Conservation (phyloP, 1,140 invertebrate species). For the Bombus sylvicola region DNA sequence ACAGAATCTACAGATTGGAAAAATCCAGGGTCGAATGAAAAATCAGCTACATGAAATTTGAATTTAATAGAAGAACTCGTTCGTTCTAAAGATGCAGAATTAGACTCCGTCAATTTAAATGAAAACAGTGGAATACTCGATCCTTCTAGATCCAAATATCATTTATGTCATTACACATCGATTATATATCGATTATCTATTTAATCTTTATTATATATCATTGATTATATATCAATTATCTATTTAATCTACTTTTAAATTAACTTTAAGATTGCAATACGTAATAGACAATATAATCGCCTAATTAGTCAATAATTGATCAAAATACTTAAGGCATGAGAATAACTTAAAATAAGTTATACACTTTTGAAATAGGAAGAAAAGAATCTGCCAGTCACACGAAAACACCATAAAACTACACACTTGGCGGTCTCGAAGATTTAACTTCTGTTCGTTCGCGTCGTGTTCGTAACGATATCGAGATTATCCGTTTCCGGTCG, state of each 20-base stretch:
- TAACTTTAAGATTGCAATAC: too few relatives aligned
- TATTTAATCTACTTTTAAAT: too few relatives aligned
- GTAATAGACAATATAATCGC: neutral
- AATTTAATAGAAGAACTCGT: neutral
- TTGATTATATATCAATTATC: neutral
- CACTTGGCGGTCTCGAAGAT: neutral
- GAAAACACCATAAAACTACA: neutral
- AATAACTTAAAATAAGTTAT: neutral
- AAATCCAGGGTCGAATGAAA: neutral
- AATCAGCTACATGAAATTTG: neutral
- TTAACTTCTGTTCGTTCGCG: neutral
- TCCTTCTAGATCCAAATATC: too few relatives aligned
- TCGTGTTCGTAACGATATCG: neutral
- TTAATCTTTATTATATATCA: too few relatives aligned
- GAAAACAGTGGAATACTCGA: too few relatives aligned
- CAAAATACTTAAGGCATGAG: too few relatives aligned
- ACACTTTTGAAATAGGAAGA: neutral
- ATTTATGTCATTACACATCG: too few relatives aligned
- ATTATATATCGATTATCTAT: neutral
- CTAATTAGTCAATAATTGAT: too few relatives aligned
- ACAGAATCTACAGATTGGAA: neutral
- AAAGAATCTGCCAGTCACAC: neutral
- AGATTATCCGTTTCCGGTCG: slow-evolving; percentile 22
- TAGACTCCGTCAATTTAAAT: too few relatives aligned
- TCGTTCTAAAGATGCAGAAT: neutral